Percentiles rank a stretch among this genome's conserved stretches.
These are phyloP conservation scores for Actias luna DNA, from an alignment of 2,888 invertebrate genomes.

Conservation along the genomic window DNA sequence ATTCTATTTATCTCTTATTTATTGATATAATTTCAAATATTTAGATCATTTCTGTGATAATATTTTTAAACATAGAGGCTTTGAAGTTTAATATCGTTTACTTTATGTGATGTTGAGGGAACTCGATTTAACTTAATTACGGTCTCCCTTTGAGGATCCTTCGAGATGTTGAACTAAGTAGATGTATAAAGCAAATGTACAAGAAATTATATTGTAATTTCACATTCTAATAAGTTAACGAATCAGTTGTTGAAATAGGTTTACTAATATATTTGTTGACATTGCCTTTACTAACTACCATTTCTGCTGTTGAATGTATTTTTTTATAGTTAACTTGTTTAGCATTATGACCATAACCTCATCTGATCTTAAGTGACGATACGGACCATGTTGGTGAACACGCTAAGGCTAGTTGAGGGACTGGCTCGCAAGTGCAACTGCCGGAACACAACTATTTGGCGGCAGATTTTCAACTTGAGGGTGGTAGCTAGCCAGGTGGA, in stretches of 20 bases:
- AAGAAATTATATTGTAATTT: constrained; percentile 39
- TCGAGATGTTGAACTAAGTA: constrained; percentile 24
- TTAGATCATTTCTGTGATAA: constrained; percentile 23
- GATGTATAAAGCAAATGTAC: constrained; percentile 30
- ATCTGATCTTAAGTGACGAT: no score
- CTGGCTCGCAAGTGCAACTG: no score
- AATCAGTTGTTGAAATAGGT: background rate
- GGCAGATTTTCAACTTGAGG: no score
- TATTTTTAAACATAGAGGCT: constrained; percentile 39
- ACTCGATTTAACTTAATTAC: constrained; percentile 52
- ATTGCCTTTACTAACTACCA: no score
- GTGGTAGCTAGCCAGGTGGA: no score
- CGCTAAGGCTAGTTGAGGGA: no score
- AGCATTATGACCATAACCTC: no score
- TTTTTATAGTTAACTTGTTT: no score
- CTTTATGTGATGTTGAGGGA: constrained; percentile 44
- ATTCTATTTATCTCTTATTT: background rate
- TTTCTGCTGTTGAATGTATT: no score
- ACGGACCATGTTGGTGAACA: no score
- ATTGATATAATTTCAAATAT: background rate
- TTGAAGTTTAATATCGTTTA: constrained; percentile 49
- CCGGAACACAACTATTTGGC: no score
- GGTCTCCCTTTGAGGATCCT: constrained; percentile 47
- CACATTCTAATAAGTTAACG: constrained; percentile 29
- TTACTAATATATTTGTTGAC: background rate